phyloP scores from a whole-genome alignment of 2,113 vertebrate species.

The Plectropomus leopardus region DNA sequence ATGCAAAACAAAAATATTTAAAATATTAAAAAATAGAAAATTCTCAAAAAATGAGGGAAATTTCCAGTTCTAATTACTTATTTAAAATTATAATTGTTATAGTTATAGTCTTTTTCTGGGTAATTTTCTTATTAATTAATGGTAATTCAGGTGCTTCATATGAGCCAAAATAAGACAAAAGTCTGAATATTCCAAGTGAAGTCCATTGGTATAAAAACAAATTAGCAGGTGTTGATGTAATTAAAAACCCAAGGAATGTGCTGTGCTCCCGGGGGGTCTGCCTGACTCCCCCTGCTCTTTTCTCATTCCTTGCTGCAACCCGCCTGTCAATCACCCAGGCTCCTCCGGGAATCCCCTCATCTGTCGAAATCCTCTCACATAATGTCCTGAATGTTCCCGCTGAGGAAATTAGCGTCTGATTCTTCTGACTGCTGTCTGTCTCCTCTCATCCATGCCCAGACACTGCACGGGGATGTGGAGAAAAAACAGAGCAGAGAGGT shows the following conservation, averaged over 20 bases:
- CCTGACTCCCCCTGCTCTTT: not conserved
- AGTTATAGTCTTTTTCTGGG: too few relatives aligned
- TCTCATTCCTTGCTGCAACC: conserved; percentile 24
- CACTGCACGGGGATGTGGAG: conserved; percentile 1
- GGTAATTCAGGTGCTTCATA: too few relatives aligned
- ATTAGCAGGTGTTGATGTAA: conserved; percentile 55
- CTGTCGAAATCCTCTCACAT: conserved; percentile 45
- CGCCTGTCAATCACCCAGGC: conserved; percentile 62
- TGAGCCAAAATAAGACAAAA: not conserved
- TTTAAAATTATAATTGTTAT: too few relatives aligned
- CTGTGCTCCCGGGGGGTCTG: conserved; percentile 10
- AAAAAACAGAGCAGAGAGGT: conserved; percentile 43
- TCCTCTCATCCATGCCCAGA: conserved; percentile 64
- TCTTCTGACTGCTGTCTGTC: conserved; percentile 20
- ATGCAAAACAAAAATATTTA: too few relatives aligned
- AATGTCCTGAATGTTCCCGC: conserved; percentile 37
- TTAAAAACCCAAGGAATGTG: conserved; percentile 49
- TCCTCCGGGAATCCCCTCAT: conserved; percentile 58
- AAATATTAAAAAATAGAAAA: too few relatives aligned
- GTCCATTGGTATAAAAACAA: not conserved
- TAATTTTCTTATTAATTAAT: too few relatives aligned
- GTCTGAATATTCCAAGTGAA: conserved; percentile 4
- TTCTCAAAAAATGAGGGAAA: too few relatives aligned
- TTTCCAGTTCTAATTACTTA: too few relatives aligned
- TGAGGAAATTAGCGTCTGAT: conserved; percentile 54